Evolutionary conservation across 2,797 vertebrate genomes (phyloP).

Genomic region (Sebastes itinus): DNA sequence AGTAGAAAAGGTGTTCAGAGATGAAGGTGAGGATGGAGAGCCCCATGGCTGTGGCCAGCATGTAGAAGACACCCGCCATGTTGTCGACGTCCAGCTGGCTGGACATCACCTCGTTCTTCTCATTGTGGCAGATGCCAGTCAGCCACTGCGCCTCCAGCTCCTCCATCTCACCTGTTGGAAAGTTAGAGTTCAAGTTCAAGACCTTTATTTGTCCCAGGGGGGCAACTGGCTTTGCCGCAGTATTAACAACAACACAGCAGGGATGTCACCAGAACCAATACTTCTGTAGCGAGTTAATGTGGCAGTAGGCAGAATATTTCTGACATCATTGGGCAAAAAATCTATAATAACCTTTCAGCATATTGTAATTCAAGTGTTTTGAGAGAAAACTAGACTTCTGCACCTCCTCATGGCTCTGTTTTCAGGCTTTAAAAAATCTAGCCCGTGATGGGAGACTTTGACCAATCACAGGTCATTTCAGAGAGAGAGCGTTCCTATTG

Average conservation of each 20-base stretch:
- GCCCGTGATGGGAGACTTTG: too few species aligned
- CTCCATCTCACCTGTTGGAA: conserved; percentile 93
- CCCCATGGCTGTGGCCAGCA: conserved; percentile 96
- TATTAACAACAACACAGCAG: neutral
- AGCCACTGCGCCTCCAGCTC: conserved; percentile 97
- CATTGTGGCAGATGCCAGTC: conserved; percentile 96
- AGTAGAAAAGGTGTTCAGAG: conserved; percentile 98
- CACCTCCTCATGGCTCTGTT: too few species aligned
- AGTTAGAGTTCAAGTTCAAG: neutral
- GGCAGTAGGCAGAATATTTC: too few species aligned
- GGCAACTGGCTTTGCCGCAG: neutral
- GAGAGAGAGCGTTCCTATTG: too few species aligned
- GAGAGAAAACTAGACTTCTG: too few species aligned
- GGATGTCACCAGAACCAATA: too few species aligned
- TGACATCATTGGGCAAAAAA: too few species aligned
- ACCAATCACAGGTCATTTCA: too few species aligned
- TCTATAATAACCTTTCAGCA: too few species aligned
- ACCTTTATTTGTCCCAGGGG: neutral
- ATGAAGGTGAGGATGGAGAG: conserved; percentile 95
- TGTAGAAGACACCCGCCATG: conserved; percentile 97
- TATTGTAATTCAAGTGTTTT: too few species aligned
- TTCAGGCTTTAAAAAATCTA: too few species aligned
- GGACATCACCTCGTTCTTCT: conserved; percentile 99
- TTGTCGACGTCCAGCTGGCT: conserved; percentile 98
- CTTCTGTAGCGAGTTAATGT: too few species aligned